Percentiles rank a stretch among this genome's conserved stretches.
These are phyloP conservation scores for Kryptolebias ocellatus DNA, from an alignment of 2,797 vertebrate genomes.

Conservation along the genomic window DNA sequence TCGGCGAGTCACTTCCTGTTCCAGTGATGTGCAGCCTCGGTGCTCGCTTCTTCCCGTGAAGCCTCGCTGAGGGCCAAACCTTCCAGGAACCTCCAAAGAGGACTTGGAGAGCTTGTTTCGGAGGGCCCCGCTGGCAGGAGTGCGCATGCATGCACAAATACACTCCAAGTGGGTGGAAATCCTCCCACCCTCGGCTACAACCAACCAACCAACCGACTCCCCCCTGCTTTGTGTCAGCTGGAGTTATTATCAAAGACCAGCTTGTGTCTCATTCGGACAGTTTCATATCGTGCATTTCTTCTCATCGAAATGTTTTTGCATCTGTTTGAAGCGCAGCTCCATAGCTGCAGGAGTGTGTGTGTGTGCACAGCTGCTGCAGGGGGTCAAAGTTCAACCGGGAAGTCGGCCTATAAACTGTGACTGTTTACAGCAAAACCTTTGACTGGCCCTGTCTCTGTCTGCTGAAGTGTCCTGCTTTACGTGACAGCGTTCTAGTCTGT, in stretches of 20 bases:
- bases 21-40: constrained; percentile 48
- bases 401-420: not conserved
- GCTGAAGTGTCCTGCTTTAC: not conserved
- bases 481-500: not conserved
- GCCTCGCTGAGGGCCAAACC: constrained; percentile 35
- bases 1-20: constrained; percentile 51
- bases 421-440: not conserved
- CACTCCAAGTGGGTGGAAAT: constrained; percentile 21
- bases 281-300: not conserved
- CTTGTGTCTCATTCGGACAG: not conserved
- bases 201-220: not conserved
- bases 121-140: constrained; percentile 12
- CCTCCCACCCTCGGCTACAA: constrained; percentile 35
- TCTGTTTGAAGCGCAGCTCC: not conserved
- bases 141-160: constrained; percentile 14
- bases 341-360: not conserved
- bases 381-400: constrained; percentile 12
- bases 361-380: not conserved
- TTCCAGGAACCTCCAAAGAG: constrained; percentile 23
- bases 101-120: constrained; percentile 52
- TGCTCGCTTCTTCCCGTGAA: constrained; percentile 40
- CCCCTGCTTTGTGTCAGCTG: constrained; percentile 43
- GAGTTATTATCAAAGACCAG: constrained; percentile 24
- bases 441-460: not conserved
- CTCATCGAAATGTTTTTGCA: too few relatives aligned